A percentile compares a stretch with the other conserved stretches of the same genome.
These are phyloP conservation scores for Hemaris fuciformis DNA, from an alignment of 2,888 invertebrate genomes.

Conservation along the genomic window DNA sequence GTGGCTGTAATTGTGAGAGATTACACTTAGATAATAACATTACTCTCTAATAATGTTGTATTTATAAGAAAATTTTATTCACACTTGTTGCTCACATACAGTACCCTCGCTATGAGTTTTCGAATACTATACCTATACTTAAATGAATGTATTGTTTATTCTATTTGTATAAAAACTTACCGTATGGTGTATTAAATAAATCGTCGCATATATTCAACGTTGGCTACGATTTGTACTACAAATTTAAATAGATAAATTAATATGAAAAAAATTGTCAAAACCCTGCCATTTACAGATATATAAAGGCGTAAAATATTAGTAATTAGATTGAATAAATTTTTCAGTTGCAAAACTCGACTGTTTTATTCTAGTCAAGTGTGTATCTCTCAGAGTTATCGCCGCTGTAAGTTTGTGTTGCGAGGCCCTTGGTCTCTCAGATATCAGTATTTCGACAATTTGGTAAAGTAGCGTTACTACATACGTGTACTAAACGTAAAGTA, in stretches of 20 bases:
- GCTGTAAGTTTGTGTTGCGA: slow-evolving; percentile 73
- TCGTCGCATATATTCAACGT: slow-evolving; percentile 13
- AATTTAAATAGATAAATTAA: slow-evolving; percentile 9
- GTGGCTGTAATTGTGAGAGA: slow-evolving; percentile 17
- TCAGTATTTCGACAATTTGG: slow-evolving; percentile 79
- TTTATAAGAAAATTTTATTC: slow-evolving; percentile 18
- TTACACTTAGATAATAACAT: slow-evolving; percentile 17
- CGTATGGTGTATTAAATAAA: slow-evolving; percentile 10
- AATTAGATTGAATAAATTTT: slow-evolving; percentile 42
- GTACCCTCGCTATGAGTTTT: slow-evolving; percentile 15
- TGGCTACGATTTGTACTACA: slow-evolving; percentile 15
- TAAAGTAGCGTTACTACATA: slow-evolving; percentile 75
- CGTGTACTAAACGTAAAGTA: slow-evolving; percentile 71
- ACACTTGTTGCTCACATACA: slow-evolving; percentile 16
- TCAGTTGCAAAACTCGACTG: slow-evolving; percentile 35
- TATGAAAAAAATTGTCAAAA: slow-evolving; percentile 14
- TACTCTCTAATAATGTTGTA: slow-evolving; percentile 31
- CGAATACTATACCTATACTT: slow-evolving; percentile 9
- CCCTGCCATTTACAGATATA: slow-evolving; percentile 13
- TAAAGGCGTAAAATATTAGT: slow-evolving; percentile 14
- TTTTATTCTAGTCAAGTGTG: slow-evolving; percentile 27
- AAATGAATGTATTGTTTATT: slow-evolving; percentile 10
- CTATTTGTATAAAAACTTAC: slow-evolving; percentile 13
- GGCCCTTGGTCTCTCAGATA: slow-evolving; percentile 63
- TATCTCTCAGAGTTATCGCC: slow-evolving; percentile 62